Evolutionary conservation across 2,888 invertebrate species (phyloP).

Genomic region (Eulithis testata): DNA sequence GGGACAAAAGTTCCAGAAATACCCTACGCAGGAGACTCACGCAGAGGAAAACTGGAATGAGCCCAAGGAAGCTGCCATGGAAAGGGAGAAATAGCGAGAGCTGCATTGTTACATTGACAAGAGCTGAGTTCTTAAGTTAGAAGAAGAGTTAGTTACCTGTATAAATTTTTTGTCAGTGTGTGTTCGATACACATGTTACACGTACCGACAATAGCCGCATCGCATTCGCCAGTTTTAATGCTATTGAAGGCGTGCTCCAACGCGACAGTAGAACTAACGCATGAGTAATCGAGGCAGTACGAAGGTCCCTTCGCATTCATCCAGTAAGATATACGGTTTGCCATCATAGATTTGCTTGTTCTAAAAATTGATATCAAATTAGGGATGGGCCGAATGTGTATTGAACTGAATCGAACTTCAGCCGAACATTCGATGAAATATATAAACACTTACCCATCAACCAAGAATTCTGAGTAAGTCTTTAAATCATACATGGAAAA

Average conservation of each 20-base stretch:
- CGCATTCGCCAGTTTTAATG: conserved; percentile 62
- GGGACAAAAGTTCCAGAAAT: no score
- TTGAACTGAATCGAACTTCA: neutral
- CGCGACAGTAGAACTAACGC: conserved; percentile 59
- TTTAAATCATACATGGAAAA: conserved; percentile 30
- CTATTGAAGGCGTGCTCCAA: conserved; percentile 59
- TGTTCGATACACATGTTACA: conserved; percentile 84
- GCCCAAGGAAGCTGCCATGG: no score
- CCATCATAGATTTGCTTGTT: conserved; percentile 61
- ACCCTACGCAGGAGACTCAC: no score
- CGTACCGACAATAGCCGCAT: conserved; percentile 85
- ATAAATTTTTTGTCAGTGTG: conserved; percentile 50
- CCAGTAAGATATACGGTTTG: conserved; percentile 71
- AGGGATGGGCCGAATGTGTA: no score
- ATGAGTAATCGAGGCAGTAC: conserved; percentile 56
- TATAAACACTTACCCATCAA: conserved; percentile 45
- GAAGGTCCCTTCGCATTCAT: conserved; percentile 65
- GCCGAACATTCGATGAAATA: neutral
- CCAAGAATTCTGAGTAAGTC: conserved; percentile 33
- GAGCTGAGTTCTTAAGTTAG: no score
- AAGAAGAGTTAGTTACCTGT: conserved; percentile 45
- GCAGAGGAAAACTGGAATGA: no score
- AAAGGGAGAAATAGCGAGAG: no score
- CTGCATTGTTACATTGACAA: no score
- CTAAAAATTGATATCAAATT: conserved; percentile 40